phyloP scores from a whole-genome alignment of 2,113 vertebrate species.

The Elachura formosa region DNA sequence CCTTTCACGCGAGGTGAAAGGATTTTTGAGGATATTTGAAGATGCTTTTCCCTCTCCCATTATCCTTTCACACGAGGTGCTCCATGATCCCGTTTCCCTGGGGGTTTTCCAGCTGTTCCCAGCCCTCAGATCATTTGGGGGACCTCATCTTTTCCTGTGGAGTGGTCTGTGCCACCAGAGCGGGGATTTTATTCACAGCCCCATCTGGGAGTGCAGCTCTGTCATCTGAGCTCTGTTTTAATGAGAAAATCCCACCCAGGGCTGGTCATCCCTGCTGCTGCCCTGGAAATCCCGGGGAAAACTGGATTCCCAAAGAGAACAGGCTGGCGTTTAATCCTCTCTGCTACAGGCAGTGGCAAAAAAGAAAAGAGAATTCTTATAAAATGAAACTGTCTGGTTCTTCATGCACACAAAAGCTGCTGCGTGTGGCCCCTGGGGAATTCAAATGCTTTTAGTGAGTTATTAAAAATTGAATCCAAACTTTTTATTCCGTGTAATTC shows the following conservation, averaged over 20 bases:
- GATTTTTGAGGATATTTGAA: no score
- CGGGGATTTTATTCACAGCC: not conserved
- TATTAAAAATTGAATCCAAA: slow-evolving; percentile 67
- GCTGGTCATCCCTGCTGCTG: not conserved
- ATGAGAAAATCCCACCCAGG: not conserved
- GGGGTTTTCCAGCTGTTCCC: not conserved
- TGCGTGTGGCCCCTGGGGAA: not conserved
- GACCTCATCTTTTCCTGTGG: not conserved
- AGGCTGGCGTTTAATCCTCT: slow-evolving; percentile 1
- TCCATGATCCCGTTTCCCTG: not conserved
- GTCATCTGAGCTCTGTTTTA: not conserved
- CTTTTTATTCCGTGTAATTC: slow-evolving; percentile 54
- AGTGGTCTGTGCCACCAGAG: not conserved
- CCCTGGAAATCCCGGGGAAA: not conserved
- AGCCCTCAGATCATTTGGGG: not conserved
- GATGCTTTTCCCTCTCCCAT: not conserved
- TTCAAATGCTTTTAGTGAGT: slow-evolving; percentile 45
- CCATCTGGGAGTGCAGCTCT: not conserved
- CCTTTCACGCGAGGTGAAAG: not conserved
- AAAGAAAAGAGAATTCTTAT: not conserved
- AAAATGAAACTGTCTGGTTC: not conserved
- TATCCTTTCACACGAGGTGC: not conserved
- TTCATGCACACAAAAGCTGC: not conserved
- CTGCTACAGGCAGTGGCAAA: not conserved
- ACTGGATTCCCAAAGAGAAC: not conserved